A percentile compares a stretch with the other conserved stretches of the same genome.
phyloP scores from a whole-genome alignment of 2,888 invertebrate species.

The Holacanthella duospinosa region DNA sequence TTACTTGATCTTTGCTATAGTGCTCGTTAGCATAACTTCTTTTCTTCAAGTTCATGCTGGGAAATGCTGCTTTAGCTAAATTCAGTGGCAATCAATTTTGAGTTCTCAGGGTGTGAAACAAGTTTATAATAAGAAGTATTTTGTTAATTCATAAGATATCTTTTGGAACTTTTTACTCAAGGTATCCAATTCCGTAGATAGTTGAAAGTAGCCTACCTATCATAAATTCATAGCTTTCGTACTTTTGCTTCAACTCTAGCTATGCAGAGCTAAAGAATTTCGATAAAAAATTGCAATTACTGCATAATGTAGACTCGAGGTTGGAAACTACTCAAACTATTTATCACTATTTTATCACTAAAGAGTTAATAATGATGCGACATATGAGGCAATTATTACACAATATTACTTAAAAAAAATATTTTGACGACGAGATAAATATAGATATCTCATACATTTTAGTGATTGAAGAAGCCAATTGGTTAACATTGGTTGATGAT shows the following conservation, averaged over 20 bases:
- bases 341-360: too few species aligned
- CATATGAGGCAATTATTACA: too few species aligned
- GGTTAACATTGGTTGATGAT: slow-evolving; percentile 69
- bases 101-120: background rate
- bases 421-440: too few species aligned
- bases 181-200: too few species aligned
- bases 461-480: slow-evolving; percentile 88
- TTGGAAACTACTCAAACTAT: too few species aligned
- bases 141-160: background rate
- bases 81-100: background rate
- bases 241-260: background rate
- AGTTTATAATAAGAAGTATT: background rate
- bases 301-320: too few species aligned
- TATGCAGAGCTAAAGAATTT: too few species aligned
- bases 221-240: background rate
- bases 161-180: background rate
- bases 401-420: too few species aligned
- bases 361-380: too few species aligned
- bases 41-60: background rate
- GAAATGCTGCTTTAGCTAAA: background rate
- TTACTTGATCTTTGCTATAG: background rate
- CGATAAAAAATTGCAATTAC: too few species aligned
- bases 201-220: too few species aligned
- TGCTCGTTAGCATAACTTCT: too few species aligned
- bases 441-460: slow-evolving; percentile 26